Evolutionary conservation across 2,888 invertebrate species (phyloP).

Genomic region (Drosophila pseudotakahashii): DNA sequence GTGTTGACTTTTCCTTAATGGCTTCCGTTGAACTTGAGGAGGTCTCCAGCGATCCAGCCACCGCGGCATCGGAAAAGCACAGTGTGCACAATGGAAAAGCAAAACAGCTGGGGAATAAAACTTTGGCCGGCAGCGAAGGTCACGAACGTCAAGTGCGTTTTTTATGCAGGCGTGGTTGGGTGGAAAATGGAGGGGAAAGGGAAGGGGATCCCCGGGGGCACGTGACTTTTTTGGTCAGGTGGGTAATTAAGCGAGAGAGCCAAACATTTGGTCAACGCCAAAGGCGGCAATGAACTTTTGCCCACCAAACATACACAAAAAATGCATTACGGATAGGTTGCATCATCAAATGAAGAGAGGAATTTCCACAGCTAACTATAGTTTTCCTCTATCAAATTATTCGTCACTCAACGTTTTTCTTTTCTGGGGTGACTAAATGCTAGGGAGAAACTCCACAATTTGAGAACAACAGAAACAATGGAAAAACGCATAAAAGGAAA

Average conservation of each 20-base stretch:
- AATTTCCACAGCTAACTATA: conserved; percentile 5
- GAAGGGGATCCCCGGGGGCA: conserved; percentile 19
- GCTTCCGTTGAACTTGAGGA: conserved; percentile 72
- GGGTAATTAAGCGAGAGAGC: conserved; percentile 45
- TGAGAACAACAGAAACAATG: conserved; percentile 27
- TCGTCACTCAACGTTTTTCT: conserved; percentile 4
- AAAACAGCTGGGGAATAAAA: conserved; percentile 23
- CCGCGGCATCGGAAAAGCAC: conserved; percentile 15
- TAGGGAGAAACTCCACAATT: conserved; percentile 23
- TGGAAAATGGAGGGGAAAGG: conserved; percentile 17
- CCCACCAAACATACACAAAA: conserved; percentile 3
- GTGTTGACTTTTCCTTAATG: conserved; percentile 53
- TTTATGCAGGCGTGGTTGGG: conserved; percentile 43
- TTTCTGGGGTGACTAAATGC: conserved; percentile 4
- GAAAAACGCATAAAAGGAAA: conserved; percentile 67
- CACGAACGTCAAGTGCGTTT: conserved; percentile 65
- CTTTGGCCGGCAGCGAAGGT: conserved; percentile 53
- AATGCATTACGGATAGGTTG: conserved; percentile 16
- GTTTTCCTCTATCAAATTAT: conserved; percentile 7
- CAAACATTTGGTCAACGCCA: conserved; percentile 43
- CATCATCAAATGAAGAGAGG: neutral
- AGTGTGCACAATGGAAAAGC: conserved; percentile 14
- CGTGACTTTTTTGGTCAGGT: conserved; percentile 44
- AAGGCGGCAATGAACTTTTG: conserved; percentile 47
- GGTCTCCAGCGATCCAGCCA: conserved; percentile 4